These are phyloP conservation scores for Piaya cayana DNA, from an alignment of 2,113 vertebrate species.

Conservation along the genomic window DNA sequence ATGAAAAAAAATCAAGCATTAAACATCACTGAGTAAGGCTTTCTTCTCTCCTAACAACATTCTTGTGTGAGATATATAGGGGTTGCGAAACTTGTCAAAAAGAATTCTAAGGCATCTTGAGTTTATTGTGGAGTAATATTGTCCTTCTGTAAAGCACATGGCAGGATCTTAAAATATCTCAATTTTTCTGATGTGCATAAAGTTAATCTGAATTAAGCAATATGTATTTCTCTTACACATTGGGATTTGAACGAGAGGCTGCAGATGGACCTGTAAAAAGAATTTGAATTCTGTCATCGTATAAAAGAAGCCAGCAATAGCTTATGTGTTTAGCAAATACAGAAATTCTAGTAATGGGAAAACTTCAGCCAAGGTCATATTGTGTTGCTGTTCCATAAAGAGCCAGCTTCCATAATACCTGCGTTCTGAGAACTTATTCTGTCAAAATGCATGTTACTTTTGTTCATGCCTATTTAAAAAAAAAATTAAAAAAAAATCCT, in stretches of 20 bases:
- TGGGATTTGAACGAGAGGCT: slow-evolving; percentile 52
- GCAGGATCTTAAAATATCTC: slow-evolving; percentile 38
- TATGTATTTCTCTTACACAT: background rate
- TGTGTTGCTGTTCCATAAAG: background rate
- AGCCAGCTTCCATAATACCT: background rate
- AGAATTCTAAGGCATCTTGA: slow-evolving; percentile 11
- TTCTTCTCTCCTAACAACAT: background rate
- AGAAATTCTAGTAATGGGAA: background rate
- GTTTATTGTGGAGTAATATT: slow-evolving; percentile 8
- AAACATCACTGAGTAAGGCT: background rate
- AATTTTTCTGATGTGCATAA: slow-evolving; percentile 30
- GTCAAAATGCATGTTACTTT: background rate
- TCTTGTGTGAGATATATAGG: background rate
- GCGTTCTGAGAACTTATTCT: background rate
- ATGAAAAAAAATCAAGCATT: background rate
- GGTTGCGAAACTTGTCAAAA: background rate
- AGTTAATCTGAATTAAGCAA: slow-evolving; percentile 31
- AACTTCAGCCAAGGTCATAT: background rate
- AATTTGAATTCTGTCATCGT: slow-evolving; percentile 49
- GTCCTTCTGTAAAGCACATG: slow-evolving; percentile 31
- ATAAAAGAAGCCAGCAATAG: slow-evolving; percentile 12
- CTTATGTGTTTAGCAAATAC: background rate
- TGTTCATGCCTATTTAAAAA: background rate
- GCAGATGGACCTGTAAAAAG: slow-evolving; percentile 37
- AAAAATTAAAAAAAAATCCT: background rate